Evolutionary conservation across 2,888 invertebrate species (phyloP).

Genomic region (Agonopterix heracliana): DNA sequence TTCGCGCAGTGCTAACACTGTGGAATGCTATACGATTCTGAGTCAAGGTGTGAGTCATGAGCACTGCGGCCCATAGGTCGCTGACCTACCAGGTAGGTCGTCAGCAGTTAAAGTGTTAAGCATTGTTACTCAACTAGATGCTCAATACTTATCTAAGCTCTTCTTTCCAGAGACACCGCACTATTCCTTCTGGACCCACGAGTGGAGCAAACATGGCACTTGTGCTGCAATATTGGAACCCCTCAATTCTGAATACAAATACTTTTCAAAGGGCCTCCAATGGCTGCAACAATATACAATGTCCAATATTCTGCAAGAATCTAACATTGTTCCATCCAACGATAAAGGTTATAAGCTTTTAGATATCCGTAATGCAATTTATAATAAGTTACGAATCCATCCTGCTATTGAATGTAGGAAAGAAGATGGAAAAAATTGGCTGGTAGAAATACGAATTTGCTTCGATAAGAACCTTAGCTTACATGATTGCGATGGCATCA

Average conservation of each 20-base stretch:
- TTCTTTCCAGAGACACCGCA: conserved; percentile 3
- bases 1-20: too few species aligned
- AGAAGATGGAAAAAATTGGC: conserved; percentile 75
- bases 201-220: conserved; percentile 90
- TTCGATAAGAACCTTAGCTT: conserved; percentile 80
- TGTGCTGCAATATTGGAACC: conserved; percentile 78
- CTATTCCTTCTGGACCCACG: conserved; percentile 84
- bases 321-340: conserved; percentile 69
- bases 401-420: conserved; percentile 80
- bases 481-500: conserved; percentile 79
- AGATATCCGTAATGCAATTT: conserved; percentile 54
- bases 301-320: conserved; percentile 71
- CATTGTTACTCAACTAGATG: too few species aligned
- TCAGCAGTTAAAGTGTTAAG: too few species aligned
- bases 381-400: conserved; percentile 70
- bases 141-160: too few species aligned
- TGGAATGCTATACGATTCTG: too few species aligned
- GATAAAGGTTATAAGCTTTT: conserved; percentile 26
- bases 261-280: conserved; percentile 79
- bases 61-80: too few species aligned
- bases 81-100: too few species aligned
- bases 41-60: too few species aligned
- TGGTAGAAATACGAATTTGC: conserved; percentile 85
- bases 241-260: conserved; percentile 79
- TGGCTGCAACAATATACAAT: conserved; percentile 79